Evolutionary conservation across 2,113 vertebrate genomes (phyloP), one percentile per base, ranked within the genome.

Genomic region (Laticauda colubrina): DNA sequence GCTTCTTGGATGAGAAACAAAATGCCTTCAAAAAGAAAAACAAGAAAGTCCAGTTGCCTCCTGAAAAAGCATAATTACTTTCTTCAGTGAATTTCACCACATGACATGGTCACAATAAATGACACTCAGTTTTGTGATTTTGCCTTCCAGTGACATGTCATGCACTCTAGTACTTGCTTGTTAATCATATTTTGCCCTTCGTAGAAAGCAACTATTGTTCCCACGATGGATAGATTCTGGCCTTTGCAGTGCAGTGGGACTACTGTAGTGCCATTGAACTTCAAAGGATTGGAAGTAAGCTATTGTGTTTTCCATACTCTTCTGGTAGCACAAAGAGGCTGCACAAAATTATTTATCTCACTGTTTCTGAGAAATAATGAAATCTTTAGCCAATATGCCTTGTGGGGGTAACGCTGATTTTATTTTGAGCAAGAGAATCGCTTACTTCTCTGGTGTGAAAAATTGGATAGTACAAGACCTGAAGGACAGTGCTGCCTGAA

Each of bases 401-500:
- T 3, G 0, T 43, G 34, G 75, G 75, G 34, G 20, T 81, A 81
- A 15, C 18, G 3, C 15, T 43, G 34, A 81, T 81, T 51, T 48
- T 14, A 0, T 55, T 61, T 20, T 10, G 61, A 91, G 86, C 57
- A 92, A 64, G 0, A 0, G 0, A 2, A 55, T 51, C n/a, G 53
- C 48, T 89, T 39, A 8, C 8, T 0, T 26, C 45, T 45, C 85
- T 21, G 0, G 0, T 3, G 2, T 23, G 93, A 56, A 61, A 57
- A 69, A 20, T 69, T 48, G 0, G 88, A 88, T 12, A 54, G 59
- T 14, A 34, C 0, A 53, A 56, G 53, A 0, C 4, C 0, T 89
- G 1, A 45, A 75, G 0, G 51, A 20, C 34, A 14, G 4, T 0
- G 3, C 4, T 81, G 26, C 0, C 9, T 15, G 59, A 81, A 43